A percentile compares a stretch with the other conserved stretches of the same genome.
These are phyloP conservation scores for Orthosia gothica DNA, from an alignment of 2,888 invertebrate genomes.

Conservation along the genomic window DNA sequence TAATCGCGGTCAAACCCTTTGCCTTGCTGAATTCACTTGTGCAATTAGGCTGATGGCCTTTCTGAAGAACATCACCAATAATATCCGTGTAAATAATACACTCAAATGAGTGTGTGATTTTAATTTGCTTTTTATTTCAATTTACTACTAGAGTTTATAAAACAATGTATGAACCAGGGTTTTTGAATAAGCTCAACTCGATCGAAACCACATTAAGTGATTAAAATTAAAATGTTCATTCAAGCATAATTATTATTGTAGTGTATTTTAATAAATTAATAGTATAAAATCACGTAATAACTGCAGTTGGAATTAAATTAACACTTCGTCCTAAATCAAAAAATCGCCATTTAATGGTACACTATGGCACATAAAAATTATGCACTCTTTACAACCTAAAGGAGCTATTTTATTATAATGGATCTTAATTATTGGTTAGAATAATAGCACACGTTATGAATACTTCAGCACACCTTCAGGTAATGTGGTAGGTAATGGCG, in stretches of 20 bases:
- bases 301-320: slow-evolving; percentile 36
- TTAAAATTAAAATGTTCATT: not conserved
- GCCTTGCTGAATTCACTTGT: no score
- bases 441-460: slow-evolving; percentile 37
- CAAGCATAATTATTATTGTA: not conserved
- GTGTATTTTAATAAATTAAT: no score
- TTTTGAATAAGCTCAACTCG: not conserved
- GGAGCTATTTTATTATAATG: slow-evolving; percentile 43
- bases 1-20: no score
- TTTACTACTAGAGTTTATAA: no score
- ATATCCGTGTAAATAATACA: no score
- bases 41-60: no score
- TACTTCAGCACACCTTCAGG: slow-evolving; percentile 52
- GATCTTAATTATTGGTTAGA: slow-evolving; percentile 50
- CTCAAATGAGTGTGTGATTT: no score
- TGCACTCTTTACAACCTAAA: slow-evolving; percentile 22
- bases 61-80: no score
- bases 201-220: not conserved
- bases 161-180: not conserved
- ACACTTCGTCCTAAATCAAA: slow-evolving; percentile 32
- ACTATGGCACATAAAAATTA: no score
- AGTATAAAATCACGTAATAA: no score
- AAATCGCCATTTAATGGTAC: slow-evolving; percentile 6
- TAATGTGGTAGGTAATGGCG: slow-evolving; percentile 35
- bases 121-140: no score